Evolutionary conservation across 2,888 invertebrate species (phyloP), one percentile per base, ranked within the genome.

Genomic region (Leptinotarsa rubiginosa): DNA sequence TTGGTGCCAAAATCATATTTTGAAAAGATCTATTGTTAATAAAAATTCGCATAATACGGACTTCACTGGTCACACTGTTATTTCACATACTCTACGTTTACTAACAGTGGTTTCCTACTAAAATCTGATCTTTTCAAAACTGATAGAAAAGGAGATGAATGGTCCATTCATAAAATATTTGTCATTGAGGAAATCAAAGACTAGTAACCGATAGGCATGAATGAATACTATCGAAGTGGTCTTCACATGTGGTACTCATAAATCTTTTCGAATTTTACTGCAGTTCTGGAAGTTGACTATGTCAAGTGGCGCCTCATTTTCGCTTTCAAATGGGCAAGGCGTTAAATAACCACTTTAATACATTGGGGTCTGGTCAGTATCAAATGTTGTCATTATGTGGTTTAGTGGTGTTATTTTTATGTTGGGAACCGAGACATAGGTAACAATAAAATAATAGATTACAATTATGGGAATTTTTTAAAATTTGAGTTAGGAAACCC

Each of bases 261-360:
- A 75, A 75, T 75, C 75, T 72, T 68, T 31, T 49, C 69, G 56
- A 69, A 65, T 69, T 69, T 64, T 41, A 47, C 64, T 70, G 22
- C 25, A 74, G 70, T 67, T 50, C 50, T 49, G 49, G 18, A n/a
- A 70, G 52, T 59, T 72, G 52, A 65, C 69, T 12, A 65, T 64
- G 59, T 64, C 59, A 69, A 72, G 75, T 72, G 75, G 72, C 75
- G 72, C 75, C 75, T 75, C 56, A 71, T 71, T 56, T 75, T 75
- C 56, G 56, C 22, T 54, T 20, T 47, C 22, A 52, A 69, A 72
- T 69, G 72, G 72, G 71, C 69, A 75, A 75, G 72, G 75, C 75
- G 75, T 75, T 75, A 72, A 75, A 72, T 64, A 65, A 72, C 71
- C 66, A 72, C 56, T 47, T 69, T 62, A 59, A 47, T 25, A 59